Evolutionary conservation across 2,113 vertebrate genomes (phyloP).

Genomic region (Dryoscopus gambensis): DNA sequence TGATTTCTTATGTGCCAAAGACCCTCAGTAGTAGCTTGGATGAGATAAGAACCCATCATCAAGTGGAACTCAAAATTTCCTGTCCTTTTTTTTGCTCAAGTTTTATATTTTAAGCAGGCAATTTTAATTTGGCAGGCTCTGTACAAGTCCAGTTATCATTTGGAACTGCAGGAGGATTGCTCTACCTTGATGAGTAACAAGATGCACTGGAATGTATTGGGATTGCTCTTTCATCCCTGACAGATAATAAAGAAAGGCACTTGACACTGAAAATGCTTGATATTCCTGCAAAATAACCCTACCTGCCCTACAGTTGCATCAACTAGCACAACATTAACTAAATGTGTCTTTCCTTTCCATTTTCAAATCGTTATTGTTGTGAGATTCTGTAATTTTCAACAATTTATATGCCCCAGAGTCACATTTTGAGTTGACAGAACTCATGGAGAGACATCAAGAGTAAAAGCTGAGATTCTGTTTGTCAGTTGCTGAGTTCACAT

Average conservation of each 20-base stretch:
- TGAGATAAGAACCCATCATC: not conserved
- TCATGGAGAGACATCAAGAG: not conserved
- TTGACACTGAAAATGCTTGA: not conserved
- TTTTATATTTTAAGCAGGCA: constrained; percentile 50
- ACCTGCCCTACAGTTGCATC: not conserved
- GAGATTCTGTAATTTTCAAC: not conserved
- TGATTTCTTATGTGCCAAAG: not conserved
- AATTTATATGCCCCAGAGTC: not conserved
- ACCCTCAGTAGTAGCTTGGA: not conserved
- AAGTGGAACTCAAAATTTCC: constrained; percentile 16
- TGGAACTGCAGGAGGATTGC: constrained; percentile 30
- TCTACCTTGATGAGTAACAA: constrained; percentile 21
- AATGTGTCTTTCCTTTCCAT: not conserved
- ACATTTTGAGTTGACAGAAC: not conserved
- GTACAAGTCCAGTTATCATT: constrained; percentile 61
- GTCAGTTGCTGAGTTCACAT: not conserved
- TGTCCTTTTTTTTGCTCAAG: not conserved
- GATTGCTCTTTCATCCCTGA: constrained; percentile 5
- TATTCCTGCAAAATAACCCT: constrained; percentile 34
- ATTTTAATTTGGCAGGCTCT: constrained; percentile 63
- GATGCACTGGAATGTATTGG: constrained; percentile 13
- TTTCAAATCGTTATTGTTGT: not conserved
- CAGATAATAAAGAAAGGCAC: not conserved
- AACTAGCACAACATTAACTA: not conserved
- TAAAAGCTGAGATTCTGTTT: not conserved